These are phyloP conservation scores for Aspidiotus destructor DNA, from an alignment of 2,888 invertebrate genomes.

Conservation along the genomic window DNA sequence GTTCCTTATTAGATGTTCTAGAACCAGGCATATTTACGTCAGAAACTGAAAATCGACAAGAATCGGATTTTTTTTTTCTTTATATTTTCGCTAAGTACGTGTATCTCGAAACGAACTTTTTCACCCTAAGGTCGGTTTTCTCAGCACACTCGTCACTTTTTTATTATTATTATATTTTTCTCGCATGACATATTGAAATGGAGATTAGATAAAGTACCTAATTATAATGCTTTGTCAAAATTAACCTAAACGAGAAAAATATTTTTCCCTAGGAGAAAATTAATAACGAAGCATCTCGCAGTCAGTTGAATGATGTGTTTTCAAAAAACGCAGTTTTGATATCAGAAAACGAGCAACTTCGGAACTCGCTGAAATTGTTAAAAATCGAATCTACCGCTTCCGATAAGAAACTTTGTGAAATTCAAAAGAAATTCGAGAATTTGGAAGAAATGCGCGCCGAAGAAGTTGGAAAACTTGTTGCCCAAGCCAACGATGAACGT, in stretches of 20 bases:
- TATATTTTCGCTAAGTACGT: too few species aligned
- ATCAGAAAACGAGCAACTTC: slow-evolving; percentile 11
- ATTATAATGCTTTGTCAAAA: not conserved
- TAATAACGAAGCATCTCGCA: slow-evolving; percentile 12
- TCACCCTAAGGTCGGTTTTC: too few species aligned
- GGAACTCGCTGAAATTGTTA: not conserved
- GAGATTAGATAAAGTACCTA: not conserved
- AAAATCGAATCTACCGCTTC: not conserved
- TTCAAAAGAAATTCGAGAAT: not conserved
- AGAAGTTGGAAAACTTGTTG: slow-evolving; percentile 9
- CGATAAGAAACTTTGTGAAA: not conserved
- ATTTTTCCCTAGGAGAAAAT: slow-evolving; percentile 5
- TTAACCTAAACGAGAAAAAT: not conserved
- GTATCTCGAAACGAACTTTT: too few species aligned
- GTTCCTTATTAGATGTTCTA: too few species aligned
- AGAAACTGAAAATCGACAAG: too few species aligned
- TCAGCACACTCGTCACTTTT: too few species aligned
- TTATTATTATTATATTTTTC: too few species aligned
- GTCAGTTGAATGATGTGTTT: slow-evolving; percentile 9
- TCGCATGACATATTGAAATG: too few species aligned
- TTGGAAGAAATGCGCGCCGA: not conserved
- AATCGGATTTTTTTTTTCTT: too few species aligned
- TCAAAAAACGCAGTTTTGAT: slow-evolving; percentile 7
- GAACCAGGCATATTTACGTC: too few species aligned
- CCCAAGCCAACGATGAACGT: too few species aligned